These are phyloP conservation scores for Asbolus verrucosus DNA, from an alignment of 1,140 invertebrate species.

Conservation along the genomic window DNA sequence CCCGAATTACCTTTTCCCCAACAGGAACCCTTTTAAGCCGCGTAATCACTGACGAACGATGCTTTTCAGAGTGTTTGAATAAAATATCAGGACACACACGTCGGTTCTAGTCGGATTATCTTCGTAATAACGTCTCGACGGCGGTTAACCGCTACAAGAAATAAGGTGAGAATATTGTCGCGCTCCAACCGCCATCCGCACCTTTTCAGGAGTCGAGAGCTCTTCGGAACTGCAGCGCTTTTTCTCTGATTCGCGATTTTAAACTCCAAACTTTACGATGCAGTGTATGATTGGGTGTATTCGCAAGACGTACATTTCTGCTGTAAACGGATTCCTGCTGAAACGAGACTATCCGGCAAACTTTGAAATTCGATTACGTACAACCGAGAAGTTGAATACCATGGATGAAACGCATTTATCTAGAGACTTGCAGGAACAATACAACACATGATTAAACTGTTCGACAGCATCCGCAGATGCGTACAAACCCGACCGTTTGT, in stretches of 20 bases:
- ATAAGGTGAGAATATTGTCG: conserved; percentile 15
- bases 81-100: conserved; percentile 37
- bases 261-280: conserved; percentile 1
- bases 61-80: conserved; percentile 32
- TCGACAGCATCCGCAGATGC: conserved; percentile 44
- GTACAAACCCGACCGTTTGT: conserved; percentile 43
- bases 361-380: conserved; percentile 29
- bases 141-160: conserved; percentile 21
- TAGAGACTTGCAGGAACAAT: conserved; percentile 37
- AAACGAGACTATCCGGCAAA: conserved; percentile 6
- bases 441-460: conserved; percentile 45
- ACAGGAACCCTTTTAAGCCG: conserved; percentile 32
- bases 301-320: conserved; percentile 2
- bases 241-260: background rate
- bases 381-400: conserved; percentile 21
- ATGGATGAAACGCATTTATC: conserved; percentile 30
- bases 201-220: too few relatives aligned
- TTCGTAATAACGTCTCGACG: conserved; percentile 24
- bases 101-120: conserved; percentile 29
- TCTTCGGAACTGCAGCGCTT: too few relatives aligned
- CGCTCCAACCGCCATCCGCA: background rate
- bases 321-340: conserved; percentile 16
- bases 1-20: conserved; percentile 34
- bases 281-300: background rate
- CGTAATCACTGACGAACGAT: conserved; percentile 38